Conservation (phyloP, 2,113 vertebrate genomes). For the Morphnarchus princeps region DNA sequence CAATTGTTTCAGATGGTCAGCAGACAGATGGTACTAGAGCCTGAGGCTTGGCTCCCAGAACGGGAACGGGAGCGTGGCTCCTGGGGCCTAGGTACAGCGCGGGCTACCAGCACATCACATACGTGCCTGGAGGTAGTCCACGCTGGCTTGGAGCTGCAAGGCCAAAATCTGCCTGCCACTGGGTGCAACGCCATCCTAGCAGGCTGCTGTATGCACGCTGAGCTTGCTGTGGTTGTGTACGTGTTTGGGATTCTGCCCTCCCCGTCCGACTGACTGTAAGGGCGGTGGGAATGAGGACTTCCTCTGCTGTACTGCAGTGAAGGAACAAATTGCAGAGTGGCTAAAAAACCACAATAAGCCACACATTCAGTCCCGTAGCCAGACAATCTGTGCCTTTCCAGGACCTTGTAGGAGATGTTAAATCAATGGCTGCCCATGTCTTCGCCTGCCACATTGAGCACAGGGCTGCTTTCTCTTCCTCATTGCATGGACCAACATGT, state of each 20-base stretch:
- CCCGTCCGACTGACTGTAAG: background rate
- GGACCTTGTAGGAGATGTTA: background rate
- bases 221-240: background rate
- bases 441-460: background rate
- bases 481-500: background rate
- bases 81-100: background rate
- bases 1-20: background rate
- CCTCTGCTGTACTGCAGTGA: background rate
- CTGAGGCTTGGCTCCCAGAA: background rate
- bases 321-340: background rate
- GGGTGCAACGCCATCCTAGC: background rate
- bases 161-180: background rate
- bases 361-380: background rate
- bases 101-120: background rate
- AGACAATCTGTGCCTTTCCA: background rate
- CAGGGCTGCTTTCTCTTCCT: background rate
- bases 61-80: background rate
- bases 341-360: background rate
- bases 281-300: background rate
- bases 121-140: background rate
- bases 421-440: background rate
- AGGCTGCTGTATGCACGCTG: background rate
- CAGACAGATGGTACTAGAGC: background rate
- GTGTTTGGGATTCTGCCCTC: background rate
- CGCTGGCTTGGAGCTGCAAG: background rate